Conservation (phyloP, 2,113 vertebrate genomes). For the Malurus elegans region DNA sequence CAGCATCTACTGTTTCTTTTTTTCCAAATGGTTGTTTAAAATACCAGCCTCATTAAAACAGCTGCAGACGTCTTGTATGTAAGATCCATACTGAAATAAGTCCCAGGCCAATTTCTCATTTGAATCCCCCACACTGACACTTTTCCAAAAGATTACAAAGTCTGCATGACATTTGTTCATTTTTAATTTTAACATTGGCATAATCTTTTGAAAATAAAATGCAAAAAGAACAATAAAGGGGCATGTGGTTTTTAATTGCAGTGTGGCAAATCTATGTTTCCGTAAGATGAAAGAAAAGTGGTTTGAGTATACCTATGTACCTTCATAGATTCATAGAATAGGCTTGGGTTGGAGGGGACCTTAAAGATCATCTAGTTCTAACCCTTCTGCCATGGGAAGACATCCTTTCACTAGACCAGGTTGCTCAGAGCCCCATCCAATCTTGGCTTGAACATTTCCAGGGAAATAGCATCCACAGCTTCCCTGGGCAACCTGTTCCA, state of each 20-base stretch:
- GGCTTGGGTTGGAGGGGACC: background rate
- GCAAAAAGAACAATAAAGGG: background rate
- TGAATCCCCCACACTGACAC: background rate
- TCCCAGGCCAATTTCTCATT: background rate
- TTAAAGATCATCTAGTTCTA: background rate
- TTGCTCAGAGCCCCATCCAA: background rate
- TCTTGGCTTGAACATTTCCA: background rate
- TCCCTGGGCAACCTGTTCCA: background rate
- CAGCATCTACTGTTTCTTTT: background rate
- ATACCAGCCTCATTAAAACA: slow-evolving; percentile 4
- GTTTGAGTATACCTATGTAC: background rate
- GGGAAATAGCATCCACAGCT: background rate
- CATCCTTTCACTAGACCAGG: background rate
- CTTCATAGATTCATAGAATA: background rate
- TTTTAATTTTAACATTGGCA: background rate
- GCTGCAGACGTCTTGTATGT: background rate
- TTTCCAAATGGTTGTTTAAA: background rate
- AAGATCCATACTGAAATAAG: background rate
- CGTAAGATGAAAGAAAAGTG: background rate
- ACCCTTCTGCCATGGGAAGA: background rate
- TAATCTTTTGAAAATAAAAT: background rate
- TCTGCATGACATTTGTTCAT: background rate
- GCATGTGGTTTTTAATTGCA: background rate
- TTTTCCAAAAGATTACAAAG: background rate
- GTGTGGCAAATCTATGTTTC: background rate